These are phyloP conservation scores for Ranitomeya variabilis DNA, from an alignment of 2,113 vertebrate species.

Conservation along the genomic window DNA sequence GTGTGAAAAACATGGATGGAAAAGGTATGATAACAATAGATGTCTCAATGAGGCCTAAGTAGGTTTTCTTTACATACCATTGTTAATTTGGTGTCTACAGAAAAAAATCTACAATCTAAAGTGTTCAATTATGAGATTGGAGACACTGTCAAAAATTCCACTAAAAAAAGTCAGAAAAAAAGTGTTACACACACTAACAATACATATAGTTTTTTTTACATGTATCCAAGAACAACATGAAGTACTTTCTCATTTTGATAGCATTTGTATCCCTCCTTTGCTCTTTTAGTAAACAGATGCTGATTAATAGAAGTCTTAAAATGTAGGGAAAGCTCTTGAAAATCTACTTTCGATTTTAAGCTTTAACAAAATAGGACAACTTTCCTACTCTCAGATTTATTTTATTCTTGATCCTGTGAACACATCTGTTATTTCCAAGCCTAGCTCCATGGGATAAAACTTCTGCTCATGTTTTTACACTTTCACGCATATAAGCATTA, in stretches of 20 bases:
- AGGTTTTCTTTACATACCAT: not conserved
- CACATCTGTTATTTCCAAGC: constrained; percentile 40
- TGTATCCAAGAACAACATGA: not conserved
- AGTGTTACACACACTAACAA: no score
- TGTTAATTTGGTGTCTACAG: not conserved
- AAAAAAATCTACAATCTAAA: not conserved
- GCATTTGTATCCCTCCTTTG: constrained; percentile 43
- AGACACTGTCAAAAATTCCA: no score
- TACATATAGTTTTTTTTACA: not conserved
- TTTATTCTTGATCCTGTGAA: constrained; percentile 52
- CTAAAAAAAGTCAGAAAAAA: no score
- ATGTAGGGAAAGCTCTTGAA: constrained; percentile 50
- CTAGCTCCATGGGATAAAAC: constrained; percentile 33
- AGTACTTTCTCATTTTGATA: constrained; percentile 12
- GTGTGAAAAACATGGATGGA: no score
- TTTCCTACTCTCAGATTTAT: constrained; percentile 52
- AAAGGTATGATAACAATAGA: no score
- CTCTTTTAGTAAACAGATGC: constrained; percentile 54
- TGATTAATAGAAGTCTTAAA: constrained; percentile 53
- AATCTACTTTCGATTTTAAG: constrained; percentile 57
- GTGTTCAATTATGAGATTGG: no score
- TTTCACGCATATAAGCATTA: constrained; percentile 1
- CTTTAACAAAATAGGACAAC: constrained; percentile 52
- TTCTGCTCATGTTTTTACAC: constrained; percentile 15
- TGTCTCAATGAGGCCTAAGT: not conserved